These are phyloP conservation scores for Trichonephila inaurata DNA, from an alignment of 1,140 invertebrate genomes.

Conservation along the genomic window DNA sequence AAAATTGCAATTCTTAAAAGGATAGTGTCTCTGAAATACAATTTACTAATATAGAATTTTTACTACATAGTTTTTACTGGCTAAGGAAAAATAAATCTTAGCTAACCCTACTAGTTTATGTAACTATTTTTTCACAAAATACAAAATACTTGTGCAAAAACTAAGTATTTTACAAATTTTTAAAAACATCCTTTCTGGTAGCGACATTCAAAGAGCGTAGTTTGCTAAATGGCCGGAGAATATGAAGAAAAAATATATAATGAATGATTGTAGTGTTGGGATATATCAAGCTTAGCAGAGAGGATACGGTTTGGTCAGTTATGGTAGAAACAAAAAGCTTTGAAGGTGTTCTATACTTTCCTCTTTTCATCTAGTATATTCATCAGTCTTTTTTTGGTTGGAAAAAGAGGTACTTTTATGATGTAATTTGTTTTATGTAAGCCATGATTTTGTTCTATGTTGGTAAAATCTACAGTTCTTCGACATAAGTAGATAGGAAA, in stretches of 20 bases:
- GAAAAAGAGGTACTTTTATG: background rate
- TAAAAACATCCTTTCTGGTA: too few relatives aligned
- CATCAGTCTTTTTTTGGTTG: background rate
- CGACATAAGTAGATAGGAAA: conserved; percentile 99
- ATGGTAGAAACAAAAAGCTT: background rate
- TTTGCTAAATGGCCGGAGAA: background rate
- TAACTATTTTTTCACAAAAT: too few relatives aligned
- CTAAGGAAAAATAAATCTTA: too few relatives aligned
- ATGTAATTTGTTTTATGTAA: conserved; percentile 4
- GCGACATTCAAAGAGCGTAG: too few relatives aligned
- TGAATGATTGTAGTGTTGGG: background rate
- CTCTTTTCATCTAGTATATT: background rate
- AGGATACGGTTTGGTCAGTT: background rate
- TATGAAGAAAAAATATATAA: background rate
- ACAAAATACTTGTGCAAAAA: too few relatives aligned
- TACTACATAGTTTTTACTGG: too few relatives aligned
- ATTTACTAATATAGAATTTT: too few relatives aligned
- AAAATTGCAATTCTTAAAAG: too few relatives aligned
- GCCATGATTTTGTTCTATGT: background rate
- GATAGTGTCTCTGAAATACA: too few relatives aligned
- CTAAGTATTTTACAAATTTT: too few relatives aligned
- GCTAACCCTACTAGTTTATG: too few relatives aligned
- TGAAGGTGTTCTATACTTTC: too few relatives aligned
- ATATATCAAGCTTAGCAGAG: background rate
- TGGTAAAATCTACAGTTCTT: conserved; percentile 79